Percentiles rank a stretch among this genome's conserved stretches.
Conservation (phyloP, 2,113 vertebrate genomes). For the Dolichotis patagonum region DNA sequence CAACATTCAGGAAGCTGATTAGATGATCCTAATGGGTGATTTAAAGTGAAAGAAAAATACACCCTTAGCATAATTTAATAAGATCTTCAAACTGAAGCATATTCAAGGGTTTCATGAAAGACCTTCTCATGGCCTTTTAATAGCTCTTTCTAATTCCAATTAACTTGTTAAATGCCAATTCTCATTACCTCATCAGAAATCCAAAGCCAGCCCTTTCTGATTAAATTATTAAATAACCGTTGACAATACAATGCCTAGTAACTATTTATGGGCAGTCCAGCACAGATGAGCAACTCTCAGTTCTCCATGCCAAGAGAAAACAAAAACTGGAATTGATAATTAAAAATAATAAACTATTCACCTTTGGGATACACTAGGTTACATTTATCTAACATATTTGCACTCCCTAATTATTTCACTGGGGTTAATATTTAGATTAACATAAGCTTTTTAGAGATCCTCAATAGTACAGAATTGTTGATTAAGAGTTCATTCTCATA, state of each 20-base stretch:
- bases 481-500: slow-evolving; percentile 33
- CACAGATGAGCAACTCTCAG: slow-evolving; percentile 44
- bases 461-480: slow-evolving; percentile 19
- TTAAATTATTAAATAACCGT: slow-evolving; percentile 49
- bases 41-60: slow-evolving; percentile 81
- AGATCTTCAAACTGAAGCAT: slow-evolving; percentile 79
- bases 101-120: slow-evolving; percentile 81
- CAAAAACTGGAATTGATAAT: slow-evolving; percentile 18
- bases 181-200: slow-evolving; percentile 62
- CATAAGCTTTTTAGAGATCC: slow-evolving; percentile 47
- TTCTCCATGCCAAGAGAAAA: slow-evolving; percentile 25
- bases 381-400: slow-evolving; percentile 23
- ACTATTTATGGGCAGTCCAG: slow-evolving; percentile 25
- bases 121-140: slow-evolving; percentile 81
- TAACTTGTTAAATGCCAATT: slow-evolving; percentile 84
- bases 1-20: slow-evolving; percentile 81
- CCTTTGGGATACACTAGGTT: not conserved
- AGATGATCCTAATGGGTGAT: slow-evolving; percentile 80
- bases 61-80: slow-evolving; percentile 81
- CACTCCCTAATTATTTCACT: slow-evolving; percentile 31
- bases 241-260: not conserved
- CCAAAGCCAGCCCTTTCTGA: slow-evolving; percentile 53
- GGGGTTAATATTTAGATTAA: slow-evolving; percentile 57
- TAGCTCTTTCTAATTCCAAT: slow-evolving; percentile 83
- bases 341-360: slow-evolving; percentile 55